Percentiles rank a stretch among this genome's conserved stretches.
These are phyloP conservation scores for Nyctereutes procyonoides DNA, from an alignment of 2,113 vertebrate species.

Conservation along the genomic window DNA sequence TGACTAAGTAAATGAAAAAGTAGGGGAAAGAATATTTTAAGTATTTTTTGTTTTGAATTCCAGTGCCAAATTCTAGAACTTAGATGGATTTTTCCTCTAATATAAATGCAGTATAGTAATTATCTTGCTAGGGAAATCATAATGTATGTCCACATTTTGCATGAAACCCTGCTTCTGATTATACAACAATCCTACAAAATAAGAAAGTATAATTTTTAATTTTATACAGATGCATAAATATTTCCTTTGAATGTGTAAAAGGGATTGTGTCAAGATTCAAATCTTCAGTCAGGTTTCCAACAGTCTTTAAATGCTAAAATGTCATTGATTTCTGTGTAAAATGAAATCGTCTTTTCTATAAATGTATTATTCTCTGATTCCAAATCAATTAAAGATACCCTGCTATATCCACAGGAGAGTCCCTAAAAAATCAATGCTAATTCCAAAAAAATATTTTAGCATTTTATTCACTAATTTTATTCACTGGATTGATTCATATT, in stretches of 20 bases:
- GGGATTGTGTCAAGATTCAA: conserved; percentile 62
- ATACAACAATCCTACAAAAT: conserved; percentile 63
- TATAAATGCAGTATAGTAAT: conserved; percentile 47
- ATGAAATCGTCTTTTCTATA: conserved; percentile 64
- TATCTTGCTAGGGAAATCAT: conserved; percentile 63
- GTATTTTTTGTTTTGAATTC: conserved; percentile 62
- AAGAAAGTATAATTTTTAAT: conserved; percentile 64
- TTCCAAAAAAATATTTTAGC: conserved; percentile 60
- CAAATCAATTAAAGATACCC: conserved; percentile 73
- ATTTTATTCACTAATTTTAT: conserved; percentile 40
- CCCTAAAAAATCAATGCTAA: conserved; percentile 68
- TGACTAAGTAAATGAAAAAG: conserved; percentile 48
- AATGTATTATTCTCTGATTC: conserved; percentile 64
- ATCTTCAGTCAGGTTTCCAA: conserved; percentile 70
- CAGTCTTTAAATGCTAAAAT: conserved; percentile 74
- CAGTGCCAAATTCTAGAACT: conserved; percentile 57
- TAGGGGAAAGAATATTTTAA: neutral
- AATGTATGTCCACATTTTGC: conserved; percentile 46
- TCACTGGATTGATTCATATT: conserved; percentile 50
- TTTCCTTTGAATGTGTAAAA: conserved; percentile 67
- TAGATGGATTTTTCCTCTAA: conserved; percentile 30
- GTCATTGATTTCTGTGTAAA: conserved; percentile 75
- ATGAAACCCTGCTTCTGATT: conserved; percentile 55
- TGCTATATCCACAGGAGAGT: conserved; percentile 51
- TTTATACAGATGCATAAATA: conserved; percentile 60